Percentiles rank a stretch among this genome's conserved stretches.
Conservation (phyloP, 2,888 invertebrate genomes). For the Trachelus iudaicus region DNA sequence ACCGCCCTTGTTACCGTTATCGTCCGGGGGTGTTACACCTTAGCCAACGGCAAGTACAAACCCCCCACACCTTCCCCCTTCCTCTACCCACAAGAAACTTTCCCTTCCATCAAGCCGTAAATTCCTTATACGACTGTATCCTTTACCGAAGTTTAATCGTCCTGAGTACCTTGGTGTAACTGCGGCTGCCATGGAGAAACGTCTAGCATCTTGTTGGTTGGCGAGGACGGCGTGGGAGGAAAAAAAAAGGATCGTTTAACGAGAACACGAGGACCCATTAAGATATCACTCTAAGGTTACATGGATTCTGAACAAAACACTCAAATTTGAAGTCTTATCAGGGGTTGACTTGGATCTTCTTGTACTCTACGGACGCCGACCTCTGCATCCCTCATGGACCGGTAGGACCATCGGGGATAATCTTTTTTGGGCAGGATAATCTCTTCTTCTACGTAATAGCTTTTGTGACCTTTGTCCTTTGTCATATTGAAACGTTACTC, state of each 20-base stretch:
- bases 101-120: neutral
- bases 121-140: neutral
- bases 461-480: neutral
- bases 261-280: neutral
- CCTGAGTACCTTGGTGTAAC: neutral
- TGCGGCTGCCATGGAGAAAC: neutral
- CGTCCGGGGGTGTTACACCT: neutral
- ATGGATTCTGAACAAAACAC: neutral
- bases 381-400: neutral
- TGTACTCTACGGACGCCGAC: neutral
- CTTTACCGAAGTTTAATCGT: conserved; percentile 1
- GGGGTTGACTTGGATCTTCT: neutral
- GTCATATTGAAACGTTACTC: neutral
- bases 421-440: neutral
- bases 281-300: neutral
- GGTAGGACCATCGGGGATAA: neutral
- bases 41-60: neutral
- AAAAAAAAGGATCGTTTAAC: conserved; percentile 1
- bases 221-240: neutral
- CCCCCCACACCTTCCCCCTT: too few species aligned
- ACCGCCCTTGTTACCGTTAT: neutral
- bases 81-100: neutral
- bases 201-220: neutral
- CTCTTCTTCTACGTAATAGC: neutral
- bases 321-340: neutral